phyloP scores from a whole-genome alignment of 2,113 vertebrate species.

The Microcebus griseorufus region DNA sequence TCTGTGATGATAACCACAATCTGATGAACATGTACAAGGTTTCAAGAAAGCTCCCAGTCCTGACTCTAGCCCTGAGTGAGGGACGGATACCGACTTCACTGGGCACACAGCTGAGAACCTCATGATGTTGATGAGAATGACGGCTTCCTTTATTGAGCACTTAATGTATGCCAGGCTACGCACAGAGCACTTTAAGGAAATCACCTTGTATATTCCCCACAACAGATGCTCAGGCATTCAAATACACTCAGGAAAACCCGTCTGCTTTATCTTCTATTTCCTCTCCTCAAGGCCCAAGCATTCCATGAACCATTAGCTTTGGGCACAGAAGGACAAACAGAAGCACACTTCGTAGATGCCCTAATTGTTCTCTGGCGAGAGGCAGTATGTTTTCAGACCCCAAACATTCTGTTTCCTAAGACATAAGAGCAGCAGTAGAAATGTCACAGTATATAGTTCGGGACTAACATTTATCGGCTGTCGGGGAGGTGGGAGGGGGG shows the following conservation, averaged over 20 bases:
- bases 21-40: not conserved
- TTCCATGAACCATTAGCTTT: fast-evolving
- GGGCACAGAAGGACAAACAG: not conserved
- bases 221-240: no score
- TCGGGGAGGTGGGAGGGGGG: no score
- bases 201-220: not conserved
- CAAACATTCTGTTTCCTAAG: not conserved
- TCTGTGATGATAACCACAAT: not conserved
- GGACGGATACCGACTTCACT: not conserved
- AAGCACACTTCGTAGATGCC: fast-evolving
- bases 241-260: not conserved
- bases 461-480: not conserved
- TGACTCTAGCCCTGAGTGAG: fast-evolving
- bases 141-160: not conserved
- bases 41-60: not conserved
- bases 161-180: not conserved
- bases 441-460: not conserved
- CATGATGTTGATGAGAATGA: fast-evolving
- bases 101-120: not conserved
- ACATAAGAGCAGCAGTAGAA: fast-evolving
- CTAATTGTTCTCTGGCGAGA: not conserved
- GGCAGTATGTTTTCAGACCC: not conserved
- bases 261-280: not conserved
- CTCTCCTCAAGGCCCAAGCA: no score
- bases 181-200: not conserved